Evolutionary conservation across 53 echinoderm and acorn worm species (phyloP).

Genomic region (Paelopatides confundens): DNA sequence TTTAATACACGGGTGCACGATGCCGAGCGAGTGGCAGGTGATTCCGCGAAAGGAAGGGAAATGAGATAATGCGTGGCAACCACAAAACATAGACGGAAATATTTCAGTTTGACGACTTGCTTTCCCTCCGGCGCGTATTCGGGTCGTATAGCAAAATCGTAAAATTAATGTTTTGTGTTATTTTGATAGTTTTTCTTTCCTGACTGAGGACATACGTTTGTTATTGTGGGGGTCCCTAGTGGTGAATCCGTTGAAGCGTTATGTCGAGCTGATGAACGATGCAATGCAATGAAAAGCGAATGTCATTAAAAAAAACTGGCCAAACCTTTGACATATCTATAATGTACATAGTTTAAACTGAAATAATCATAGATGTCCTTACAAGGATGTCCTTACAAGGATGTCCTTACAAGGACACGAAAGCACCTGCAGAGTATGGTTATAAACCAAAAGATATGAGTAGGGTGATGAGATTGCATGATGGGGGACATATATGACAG

Average conservation of each 20-base stretch:
- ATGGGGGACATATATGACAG: too few relatives aligned
- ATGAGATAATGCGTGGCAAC: constrained; percentile 42
- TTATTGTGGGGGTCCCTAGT: background rate
- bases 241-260: background rate
- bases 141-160: constrained; percentile 30
- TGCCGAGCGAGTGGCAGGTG: constrained; percentile 19
- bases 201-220: background rate
- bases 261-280: background rate
- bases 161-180: constrained; percentile 41
- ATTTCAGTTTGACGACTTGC: constrained; percentile 4
- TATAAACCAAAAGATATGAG: too few relatives aligned
- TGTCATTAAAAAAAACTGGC: background rate
- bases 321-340: too few relatives aligned
- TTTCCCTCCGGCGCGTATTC: constrained; percentile 28
- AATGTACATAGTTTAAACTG: too few relatives aligned
- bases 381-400: too few relatives aligned
- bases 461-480: too few relatives aligned
- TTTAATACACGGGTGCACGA: constrained; percentile 32
- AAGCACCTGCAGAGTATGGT: too few relatives aligned
- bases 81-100: constrained; percentile 20
- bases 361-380: too few relatives aligned
- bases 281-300: background rate
- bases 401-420: too few relatives aligned
- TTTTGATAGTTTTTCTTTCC: background rate
- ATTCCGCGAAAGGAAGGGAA: constrained; percentile 29